These are phyloP conservation scores for Terebella lapidaria DNA, from an alignment of 2,888 invertebrate genomes.

Conservation along the genomic window DNA sequence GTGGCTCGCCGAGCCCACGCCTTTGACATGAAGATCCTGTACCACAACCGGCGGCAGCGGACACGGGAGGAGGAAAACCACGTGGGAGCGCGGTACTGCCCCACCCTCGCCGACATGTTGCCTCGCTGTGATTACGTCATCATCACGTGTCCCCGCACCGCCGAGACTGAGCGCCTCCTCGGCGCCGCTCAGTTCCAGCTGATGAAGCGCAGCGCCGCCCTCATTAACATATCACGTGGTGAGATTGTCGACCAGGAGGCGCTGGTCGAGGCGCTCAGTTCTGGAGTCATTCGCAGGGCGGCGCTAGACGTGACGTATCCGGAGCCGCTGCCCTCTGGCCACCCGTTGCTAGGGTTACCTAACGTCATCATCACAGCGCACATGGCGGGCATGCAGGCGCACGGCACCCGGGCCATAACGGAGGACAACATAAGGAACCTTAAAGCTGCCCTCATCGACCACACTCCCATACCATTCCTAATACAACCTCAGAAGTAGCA, in stretches of 20 bases:
- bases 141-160: constrained; percentile 16
- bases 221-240: constrained; percentile 21
- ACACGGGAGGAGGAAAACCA: background rate
- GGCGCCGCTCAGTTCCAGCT: constrained; percentile 11
- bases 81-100: constrained; percentile 14
- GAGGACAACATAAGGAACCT: constrained; percentile 12
- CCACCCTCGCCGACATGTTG: constrained; percentile 16
- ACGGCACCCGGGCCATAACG: constrained; percentile 15
- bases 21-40: background rate
- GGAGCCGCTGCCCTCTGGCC: constrained; percentile 24
- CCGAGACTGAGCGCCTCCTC: constrained; percentile 12
- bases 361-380: constrained; percentile 28
- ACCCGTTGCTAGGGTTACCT: constrained; percentile 20
- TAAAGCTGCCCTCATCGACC: constrained; percentile 6
- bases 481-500: no score
- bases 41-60: background rate
- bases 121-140: constrained; percentile 15
- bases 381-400: constrained; percentile 16
- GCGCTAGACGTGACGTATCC: constrained; percentile 30
- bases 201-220: constrained; percentile 17
- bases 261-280: constrained; percentile 21
- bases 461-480: background rate
- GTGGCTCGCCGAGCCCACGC: background rate
- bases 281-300: constrained; percentile 22
- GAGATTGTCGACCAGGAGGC: constrained; percentile 26